Percentiles rank a stretch among this genome's conserved stretches.
These are phyloP conservation scores for Leptobrachium ailaonicum DNA, from an alignment of 2,113 vertebrate species.

Conservation along the genomic window DNA sequence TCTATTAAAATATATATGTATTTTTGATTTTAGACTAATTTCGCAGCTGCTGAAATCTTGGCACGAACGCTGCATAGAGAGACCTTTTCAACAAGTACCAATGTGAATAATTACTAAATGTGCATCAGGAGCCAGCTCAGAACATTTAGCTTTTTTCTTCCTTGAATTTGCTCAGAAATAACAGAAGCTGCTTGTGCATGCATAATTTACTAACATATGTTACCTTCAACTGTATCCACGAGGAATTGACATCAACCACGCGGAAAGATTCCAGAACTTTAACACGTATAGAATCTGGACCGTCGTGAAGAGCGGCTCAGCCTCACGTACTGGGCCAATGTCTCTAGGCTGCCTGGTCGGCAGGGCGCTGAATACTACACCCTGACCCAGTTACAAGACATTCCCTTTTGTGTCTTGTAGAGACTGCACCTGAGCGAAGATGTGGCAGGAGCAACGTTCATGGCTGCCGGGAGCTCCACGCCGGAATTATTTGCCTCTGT, in stretches of 20 bases:
- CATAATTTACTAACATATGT: constrained; percentile 30
- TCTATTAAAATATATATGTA: too few relatives aligned
- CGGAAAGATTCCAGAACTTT: neutral
- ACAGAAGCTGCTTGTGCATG: constrained; percentile 13
- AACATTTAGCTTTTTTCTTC: constrained; percentile 13
- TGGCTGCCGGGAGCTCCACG: constrained; percentile 97
- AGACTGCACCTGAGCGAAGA: constrained; percentile 94
- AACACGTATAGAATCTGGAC: neutral
- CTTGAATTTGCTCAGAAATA: constrained; percentile 24
- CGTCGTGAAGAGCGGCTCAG: neutral
- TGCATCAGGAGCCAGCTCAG: constrained; percentile 7
- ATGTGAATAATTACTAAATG: constrained; percentile 15
- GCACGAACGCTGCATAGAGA: neutral
- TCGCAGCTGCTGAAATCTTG: neutral
- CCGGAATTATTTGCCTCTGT: constrained; percentile 95
- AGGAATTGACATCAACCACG: neutral
- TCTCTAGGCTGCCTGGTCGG: neutral
- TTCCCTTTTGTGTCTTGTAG: constrained; percentile 66
- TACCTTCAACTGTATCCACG: neutral
- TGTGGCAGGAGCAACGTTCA: constrained; percentile 97
- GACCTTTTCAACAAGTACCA: neutral
- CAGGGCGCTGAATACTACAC: too few relatives aligned
- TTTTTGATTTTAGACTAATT: neutral
- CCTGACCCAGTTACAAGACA: neutral
- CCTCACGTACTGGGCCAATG: neutral